Evolutionary conservation across 2,113 vertebrate genomes (phyloP).

Genomic region (Equus quagga): DNA sequence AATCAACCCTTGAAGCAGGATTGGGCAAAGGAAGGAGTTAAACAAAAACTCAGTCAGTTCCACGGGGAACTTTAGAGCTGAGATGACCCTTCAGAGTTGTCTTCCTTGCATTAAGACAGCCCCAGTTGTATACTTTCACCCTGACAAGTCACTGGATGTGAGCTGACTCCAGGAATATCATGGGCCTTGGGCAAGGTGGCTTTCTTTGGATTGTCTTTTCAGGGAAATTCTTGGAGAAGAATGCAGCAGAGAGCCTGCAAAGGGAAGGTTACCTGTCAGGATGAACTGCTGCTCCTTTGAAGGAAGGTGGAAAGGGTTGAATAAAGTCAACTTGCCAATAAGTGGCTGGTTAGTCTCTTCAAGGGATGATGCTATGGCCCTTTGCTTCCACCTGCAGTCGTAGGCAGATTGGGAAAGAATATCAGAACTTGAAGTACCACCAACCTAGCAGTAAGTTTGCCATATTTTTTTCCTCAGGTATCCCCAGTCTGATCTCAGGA

Average conservation of each 20-base stretch:
- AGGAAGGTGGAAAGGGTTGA: background rate
- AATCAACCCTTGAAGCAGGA: too few relatives aligned
- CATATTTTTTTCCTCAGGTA: background rate
- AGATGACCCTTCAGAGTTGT: background rate
- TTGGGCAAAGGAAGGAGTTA: background rate
- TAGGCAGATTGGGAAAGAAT: background rate
- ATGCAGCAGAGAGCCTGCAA: background rate
- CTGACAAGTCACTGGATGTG: background rate
- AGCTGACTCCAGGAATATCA: background rate
- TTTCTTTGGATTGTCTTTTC: constrained; percentile 4
- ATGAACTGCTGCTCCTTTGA: background rate
- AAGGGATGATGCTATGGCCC: background rate
- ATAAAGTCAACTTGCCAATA: background rate
- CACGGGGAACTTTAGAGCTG: accelerated
- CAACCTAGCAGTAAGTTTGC: background rate
- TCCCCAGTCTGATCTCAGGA: background rate
- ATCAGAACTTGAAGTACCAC: background rate
- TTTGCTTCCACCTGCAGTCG: background rate
- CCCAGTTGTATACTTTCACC: background rate
- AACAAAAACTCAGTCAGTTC: background rate
- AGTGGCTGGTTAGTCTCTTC: background rate
- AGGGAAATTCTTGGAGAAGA: background rate
- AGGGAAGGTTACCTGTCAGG: background rate
- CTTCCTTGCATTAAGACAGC: background rate
- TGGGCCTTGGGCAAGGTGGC: background rate